Conservation (phyloP, 2,888 invertebrate species). For the Xestia xanthographa region DNA sequence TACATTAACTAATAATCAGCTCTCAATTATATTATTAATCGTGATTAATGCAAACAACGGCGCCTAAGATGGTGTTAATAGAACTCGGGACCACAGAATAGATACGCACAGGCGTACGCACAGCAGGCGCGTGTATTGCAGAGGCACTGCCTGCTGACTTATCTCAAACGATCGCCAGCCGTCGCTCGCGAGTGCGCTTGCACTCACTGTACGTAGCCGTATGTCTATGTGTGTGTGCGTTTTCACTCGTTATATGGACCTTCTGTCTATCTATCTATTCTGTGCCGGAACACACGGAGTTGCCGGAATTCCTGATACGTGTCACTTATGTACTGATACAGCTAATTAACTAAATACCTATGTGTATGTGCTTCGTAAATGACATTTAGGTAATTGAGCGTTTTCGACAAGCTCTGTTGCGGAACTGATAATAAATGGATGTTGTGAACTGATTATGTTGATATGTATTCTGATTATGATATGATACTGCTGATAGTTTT, state of each 20-base stretch:
- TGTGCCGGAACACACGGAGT: conserved; percentile 73
- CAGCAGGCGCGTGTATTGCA: not conserved
- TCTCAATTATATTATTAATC: conserved; percentile 74
- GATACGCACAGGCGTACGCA: not conserved
- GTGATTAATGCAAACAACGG: conserved; percentile 64
- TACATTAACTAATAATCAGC: conserved; percentile 71
- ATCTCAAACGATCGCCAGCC: not conserved
- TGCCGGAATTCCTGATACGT: conserved; percentile 75
- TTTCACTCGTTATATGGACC: not conserved
- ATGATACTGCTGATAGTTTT: not conserved
- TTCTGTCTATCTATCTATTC: conserved; percentile 13
- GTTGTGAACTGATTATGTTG: conserved; percentile 29
- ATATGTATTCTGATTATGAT: not conserved
- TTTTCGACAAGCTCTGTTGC: conserved; percentile 53
- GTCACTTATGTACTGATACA: conserved; percentile 59
- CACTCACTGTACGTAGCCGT: not conserved
- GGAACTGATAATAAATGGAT: conserved; percentile 49
- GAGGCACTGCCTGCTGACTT: not conserved
- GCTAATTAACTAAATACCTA: conserved; percentile 63
- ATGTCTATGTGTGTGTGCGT: not conserved
- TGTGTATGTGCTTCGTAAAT: conserved; percentile 46
- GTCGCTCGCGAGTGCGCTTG: not conserved
- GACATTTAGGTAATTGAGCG: conserved; percentile 62
- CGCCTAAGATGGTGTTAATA: conserved; percentile 77
- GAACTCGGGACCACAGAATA: conserved; percentile 69